phyloP scores from a whole-genome alignment of 2,888 invertebrate genomes.

The Meliscaeva auricollis region DNA sequence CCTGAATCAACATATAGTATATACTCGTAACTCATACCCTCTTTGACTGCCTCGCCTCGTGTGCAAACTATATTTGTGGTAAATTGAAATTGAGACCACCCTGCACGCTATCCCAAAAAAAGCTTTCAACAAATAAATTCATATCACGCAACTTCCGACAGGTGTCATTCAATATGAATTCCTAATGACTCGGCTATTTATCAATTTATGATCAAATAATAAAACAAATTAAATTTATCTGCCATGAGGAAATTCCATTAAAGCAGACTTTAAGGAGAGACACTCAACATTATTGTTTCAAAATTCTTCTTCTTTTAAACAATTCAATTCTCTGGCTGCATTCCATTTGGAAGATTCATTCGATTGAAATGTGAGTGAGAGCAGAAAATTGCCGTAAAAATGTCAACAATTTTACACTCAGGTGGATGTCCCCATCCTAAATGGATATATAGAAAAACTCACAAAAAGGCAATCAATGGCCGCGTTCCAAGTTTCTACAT shows the following conservation, averaged over 20 bases:
- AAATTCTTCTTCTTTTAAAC: background rate
- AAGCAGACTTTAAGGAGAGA: background rate
- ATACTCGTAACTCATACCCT: background rate
- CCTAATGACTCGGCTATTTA: conserved; percentile 45
- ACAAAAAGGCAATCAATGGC: conserved; percentile 42
- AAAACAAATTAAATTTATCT: conserved; percentile 27
- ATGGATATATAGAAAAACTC: background rate
- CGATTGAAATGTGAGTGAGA: conserved; percentile 17
- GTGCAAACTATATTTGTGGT: conserved; percentile 10
- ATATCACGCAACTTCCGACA: conserved; percentile 68
- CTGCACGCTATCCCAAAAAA: conserved; percentile 18
- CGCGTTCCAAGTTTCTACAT: conserved; percentile 63
- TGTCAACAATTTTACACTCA: conserved; percentile 52
- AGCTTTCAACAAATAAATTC: conserved; percentile 29
- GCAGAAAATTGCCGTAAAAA: conserved; percentile 35
- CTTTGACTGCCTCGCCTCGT: background rate
- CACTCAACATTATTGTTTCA: conserved; percentile 26
- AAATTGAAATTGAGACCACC: conserved; percentile 29
- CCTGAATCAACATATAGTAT: conserved; percentile 50
- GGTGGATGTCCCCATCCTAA: conserved; percentile 58
- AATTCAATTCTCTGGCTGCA: conserved; percentile 13
- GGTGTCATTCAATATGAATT: conserved; percentile 54
- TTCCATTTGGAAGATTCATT: conserved; percentile 38
- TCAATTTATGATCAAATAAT: conserved; percentile 31
- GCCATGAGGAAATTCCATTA: conserved; percentile 40